Base-by-base conservation (phyloP, 2,888 invertebrate species). In the Itoplectis maculator region DNA sequence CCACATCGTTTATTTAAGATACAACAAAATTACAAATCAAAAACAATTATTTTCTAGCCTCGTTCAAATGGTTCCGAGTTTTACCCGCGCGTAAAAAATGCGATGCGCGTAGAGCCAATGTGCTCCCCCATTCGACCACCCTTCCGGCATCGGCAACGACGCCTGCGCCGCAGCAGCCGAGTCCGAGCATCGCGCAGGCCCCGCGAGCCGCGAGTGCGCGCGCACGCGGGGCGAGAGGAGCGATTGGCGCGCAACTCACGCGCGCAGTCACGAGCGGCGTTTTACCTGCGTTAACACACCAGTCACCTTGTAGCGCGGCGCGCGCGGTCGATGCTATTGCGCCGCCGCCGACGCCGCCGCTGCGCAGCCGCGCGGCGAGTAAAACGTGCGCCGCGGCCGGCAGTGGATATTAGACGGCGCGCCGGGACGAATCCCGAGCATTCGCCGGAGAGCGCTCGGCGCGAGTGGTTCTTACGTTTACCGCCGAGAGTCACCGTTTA, bases 371-470 rank as follows among this genome's bases (percentile, higher is more conserved):
- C 45, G 79, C 47, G 42, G 56, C 77, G 45, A 78, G 74, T 78
- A 70, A 79, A 82, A 76, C 79, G 85, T 79, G 85, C 81, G 73
- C 73, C 77, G 86, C 82, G 81, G 84, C 82, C 85, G 83, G 87
- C 85, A 86, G 87, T 87, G 90, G 88, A 90, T 90, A 90, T 90
- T 90, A 90, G 90, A 88, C 86, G 85, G 88, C 84, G 87, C 85
- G 84, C 87, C 86, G 82, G 86, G 86, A 85, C 86, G 85, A 85
- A 85, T 83, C 78, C n/a, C 86, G 87, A 89, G 88, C 90, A 91
- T 90, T 91, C 89, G 90, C 90, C 90, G 89, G 88, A 88, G 88
- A 90, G 88, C 89, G 89, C 87, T 89, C 89, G 87, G 87, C 86
- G 87, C 86, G 89, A 89, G 87, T 84, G 86, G 88, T 88, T 65